These are phyloP conservation scores for Ceryle rudis DNA, from an alignment of 2,797 vertebrate genomes.

Conservation along the genomic window DNA sequence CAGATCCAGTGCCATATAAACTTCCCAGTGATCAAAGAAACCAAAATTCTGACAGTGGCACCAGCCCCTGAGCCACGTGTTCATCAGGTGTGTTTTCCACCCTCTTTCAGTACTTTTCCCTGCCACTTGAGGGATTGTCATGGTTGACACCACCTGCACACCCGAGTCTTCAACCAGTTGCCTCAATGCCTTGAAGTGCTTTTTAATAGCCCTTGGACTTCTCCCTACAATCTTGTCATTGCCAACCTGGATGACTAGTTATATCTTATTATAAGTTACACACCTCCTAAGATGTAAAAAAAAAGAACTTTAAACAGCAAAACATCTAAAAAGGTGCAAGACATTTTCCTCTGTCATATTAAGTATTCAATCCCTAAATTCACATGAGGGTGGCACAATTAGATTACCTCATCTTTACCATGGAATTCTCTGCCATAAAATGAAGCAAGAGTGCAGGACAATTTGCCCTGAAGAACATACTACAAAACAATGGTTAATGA, in stretches of 20 bases:
- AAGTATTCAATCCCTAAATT: neutral
- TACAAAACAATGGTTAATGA: slow-evolving; percentile 15
- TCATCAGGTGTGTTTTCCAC: too few relatives aligned
- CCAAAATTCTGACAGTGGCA: too few relatives aligned
- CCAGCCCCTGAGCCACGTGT: too few relatives aligned
- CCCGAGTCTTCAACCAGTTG: too few relatives aligned
- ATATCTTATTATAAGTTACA: neutral
- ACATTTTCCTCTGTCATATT: neutral
- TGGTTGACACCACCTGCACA: too few relatives aligned
- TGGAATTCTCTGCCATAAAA: neutral
- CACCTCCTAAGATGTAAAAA: neutral
- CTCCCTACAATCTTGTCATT: too few relatives aligned
- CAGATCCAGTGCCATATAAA: too few relatives aligned
- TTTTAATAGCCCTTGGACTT: too few relatives aligned
- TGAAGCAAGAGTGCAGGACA: neutral
- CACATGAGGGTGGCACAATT: neutral
- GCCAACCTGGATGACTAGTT: neutral
- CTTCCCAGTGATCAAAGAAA: too few relatives aligned
- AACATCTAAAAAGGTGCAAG: neutral
- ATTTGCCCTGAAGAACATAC: neutral
- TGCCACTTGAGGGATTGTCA: too few relatives aligned
- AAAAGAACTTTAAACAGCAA: neutral
- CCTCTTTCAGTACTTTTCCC: too few relatives aligned
- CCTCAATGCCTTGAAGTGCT: too few relatives aligned
- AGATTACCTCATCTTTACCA: neutral